Evolutionary conservation across 2,797 vertebrate species (phyloP), one percentile per base, ranked within the genome.

Genomic region (Tachyglossus aculeatus): DNA sequence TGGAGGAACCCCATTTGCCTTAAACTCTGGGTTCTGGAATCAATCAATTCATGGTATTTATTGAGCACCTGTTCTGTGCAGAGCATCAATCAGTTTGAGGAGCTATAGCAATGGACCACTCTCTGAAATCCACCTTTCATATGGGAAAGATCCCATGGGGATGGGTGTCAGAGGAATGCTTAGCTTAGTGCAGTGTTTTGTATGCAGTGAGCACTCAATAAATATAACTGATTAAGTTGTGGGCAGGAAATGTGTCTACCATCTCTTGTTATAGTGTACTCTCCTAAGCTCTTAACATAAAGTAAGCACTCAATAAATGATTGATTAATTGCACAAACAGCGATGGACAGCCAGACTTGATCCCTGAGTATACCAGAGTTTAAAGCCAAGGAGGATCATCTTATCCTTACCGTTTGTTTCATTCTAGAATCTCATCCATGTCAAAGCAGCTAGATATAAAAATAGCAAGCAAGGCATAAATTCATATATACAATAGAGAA

Each of bases 151-250:
- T 47, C 67, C 41, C n/a, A 47, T 39, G 19, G 15, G 27, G 45
- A 48, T 48, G 45, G 25, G 12, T 50, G 9, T 62, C 44, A 65
- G 27, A 73, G 56, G 54, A 66, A 54, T 66, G n/a, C n/a, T n/a
- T n/a, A n/a, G n/a, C n/a, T n/a, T n/a, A n/a, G n/a, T n/a, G n/a
- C n/a, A n/a, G n/a, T n/a, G n/a, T n/a, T n/a, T n/a, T n/a, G n/a
- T n/a, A n/a, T n/a, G n/a, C n/a, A n/a, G n/a, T n/a, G n/a, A n/a
- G n/a, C n/a, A n/a, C n/a, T n/a, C n/a, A n/a, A n/a, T n/a, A n/a
- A n/a, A n/a, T n/a, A n/a, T n/a, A n/a, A n/a, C n/a, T n/a, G n/a
- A n/a, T n/a, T n/a, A n/a, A n/a, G n/a, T n/a, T n/a, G n/a, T n/a
- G n/a, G n/a, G n/a, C n/a, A n/a, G n/a, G n/a, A n/a, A n/a, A n/a